Conservation (phyloP, 1,140 invertebrate species). For the Spodoptera frugiperda region DNA sequence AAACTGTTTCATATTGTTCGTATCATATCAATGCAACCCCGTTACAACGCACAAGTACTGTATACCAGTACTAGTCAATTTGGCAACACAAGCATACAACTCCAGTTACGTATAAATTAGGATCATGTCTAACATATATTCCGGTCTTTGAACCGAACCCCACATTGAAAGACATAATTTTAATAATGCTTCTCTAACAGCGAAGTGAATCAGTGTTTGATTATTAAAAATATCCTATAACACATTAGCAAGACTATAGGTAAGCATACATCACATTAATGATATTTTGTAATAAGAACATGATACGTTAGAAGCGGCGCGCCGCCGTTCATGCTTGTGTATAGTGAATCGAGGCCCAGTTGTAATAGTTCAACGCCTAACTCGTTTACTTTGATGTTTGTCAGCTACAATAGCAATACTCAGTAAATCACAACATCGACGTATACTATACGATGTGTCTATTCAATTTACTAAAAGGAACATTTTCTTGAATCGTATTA, state of each 20-base stretch:
- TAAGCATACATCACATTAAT: too few species aligned
- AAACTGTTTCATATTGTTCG: background rate
- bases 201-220: too few species aligned
- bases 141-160: background rate
- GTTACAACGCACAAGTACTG: background rate
- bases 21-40: conserved; percentile 2
- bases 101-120: conserved; percentile 18
- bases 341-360: too few species aligned
- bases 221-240: too few species aligned
- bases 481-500: conserved; percentile 14
- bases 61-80: background rate
- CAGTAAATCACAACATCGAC: conserved; percentile 7
- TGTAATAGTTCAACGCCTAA: background rate
- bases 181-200: too few species aligned
- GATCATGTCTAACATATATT: conserved; percentile 14
- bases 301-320: too few species aligned
- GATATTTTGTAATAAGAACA: too few species aligned
- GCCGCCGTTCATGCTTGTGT: too few species aligned
- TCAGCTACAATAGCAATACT: background rate
- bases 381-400: background rate
- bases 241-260: too few species aligned
- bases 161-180: too few species aligned
- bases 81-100: background rate
- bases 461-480: conserved; percentile 26
- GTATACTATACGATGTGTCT: background rate